phyloP scores from a whole-genome alignment of 2,797 vertebrate species.

The Cossypha dichroa region DNA sequence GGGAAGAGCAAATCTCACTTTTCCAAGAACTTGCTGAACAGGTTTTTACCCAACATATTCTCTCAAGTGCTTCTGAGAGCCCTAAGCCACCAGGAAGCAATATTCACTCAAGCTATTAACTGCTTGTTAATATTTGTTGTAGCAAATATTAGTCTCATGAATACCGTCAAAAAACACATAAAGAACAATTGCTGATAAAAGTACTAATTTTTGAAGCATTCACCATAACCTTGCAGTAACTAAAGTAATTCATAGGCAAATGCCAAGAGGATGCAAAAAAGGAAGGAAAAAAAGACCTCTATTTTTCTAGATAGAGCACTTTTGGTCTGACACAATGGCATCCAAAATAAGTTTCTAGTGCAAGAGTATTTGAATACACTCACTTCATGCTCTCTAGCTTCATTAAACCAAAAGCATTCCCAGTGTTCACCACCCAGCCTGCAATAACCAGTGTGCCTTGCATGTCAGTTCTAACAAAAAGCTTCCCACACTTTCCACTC shows the following conservation, averaged over 20 bases:
- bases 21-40: neutral
- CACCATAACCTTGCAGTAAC: neutral
- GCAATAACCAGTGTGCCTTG: rapidly evolving
- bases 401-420: neutral
- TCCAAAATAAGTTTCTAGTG: neutral
- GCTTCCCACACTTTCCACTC: neutral
- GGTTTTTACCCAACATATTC: neutral
- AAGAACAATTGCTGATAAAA: neutral
- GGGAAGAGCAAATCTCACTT: neutral
- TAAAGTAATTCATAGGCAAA: neutral
- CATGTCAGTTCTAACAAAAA: neutral
- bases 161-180: neutral
- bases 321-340: neutral
- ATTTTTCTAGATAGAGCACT: neutral
- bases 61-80: neutral
- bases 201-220: neutral
- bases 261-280: neutral
- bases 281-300: rapidly evolving
- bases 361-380: neutral
- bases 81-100: neutral
- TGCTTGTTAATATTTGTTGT: neutral
- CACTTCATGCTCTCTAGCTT: neutral
- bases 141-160: neutral
- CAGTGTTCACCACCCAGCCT: rapidly evolving
- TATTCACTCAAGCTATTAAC: neutral